Base-by-base conservation (phyloP, 1,140 invertebrate genomes). In the Diorhabda carinulata region DNA sequence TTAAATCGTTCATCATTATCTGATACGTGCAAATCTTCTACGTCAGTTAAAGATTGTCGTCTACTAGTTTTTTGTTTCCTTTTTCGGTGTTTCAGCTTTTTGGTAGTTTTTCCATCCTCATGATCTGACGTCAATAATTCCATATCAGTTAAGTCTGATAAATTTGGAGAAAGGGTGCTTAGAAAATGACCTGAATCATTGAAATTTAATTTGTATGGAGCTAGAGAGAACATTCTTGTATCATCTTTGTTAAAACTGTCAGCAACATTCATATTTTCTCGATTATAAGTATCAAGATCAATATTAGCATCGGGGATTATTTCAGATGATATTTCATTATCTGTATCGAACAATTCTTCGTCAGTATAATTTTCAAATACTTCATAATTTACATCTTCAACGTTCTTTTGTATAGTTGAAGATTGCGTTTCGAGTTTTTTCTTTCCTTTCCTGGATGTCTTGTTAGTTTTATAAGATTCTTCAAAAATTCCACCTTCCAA, bases 1-100 rank as follows among this genome's bases (percentile, higher is more conserved):
- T 41, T 43, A 45, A 61, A 59, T 25, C 6, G 56, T 57, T 40
- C 65, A 63, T 84, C 83, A 45, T 77, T 77, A 43, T 79, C 82
- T 4, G 83, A 84, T 60, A 82, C 77, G 57, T 84, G 79, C 7
- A 85, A 73, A 74, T 83, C 81, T 74, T 86, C 84, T 40, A 83
- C 72, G 71, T 86, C 84, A 4, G 84, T 86, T 3, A 59, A 7
- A 4, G 81, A 52, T 4, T 78, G 77, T 47, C 81, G 81, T 47
- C 81, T 79, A 45, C 52, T 61, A 8, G 47, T n/a, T 57, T 59
- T 67, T 8, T 67, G 57, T 25, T 61, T 7, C 25, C 66, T 58
- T 41, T 68, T 60, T 62, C 58, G 42, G 10, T 25, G 56, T 64
- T 64, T 72, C 10, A 3, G 43, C 43, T 72, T 74, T 57, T 76